Percentiles rank a stretch among this genome's conserved stretches.
Evolutionary conservation across 2,113 vertebrate genomes (phyloP).

Genomic region (Oophaga pumilio): DNA sequence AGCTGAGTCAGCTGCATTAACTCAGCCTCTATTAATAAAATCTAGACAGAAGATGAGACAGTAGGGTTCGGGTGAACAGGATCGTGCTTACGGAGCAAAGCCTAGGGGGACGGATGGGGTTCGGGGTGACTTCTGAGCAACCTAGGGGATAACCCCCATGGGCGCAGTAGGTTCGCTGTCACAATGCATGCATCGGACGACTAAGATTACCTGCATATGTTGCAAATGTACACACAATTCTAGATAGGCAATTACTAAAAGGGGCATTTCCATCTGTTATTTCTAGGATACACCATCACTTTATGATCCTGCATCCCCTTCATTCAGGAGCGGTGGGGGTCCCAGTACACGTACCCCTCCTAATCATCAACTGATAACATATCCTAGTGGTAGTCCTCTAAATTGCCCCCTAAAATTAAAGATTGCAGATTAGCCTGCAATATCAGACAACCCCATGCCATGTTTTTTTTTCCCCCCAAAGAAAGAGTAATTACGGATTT

Average conservation of each 20-base stretch:
- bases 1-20: slow-evolving; percentile 98
- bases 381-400: too few species aligned
- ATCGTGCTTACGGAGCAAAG: not conserved
- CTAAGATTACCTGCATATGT: not conserved
- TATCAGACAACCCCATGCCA: too few species aligned
- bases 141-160: not conserved
- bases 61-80: slow-evolving; percentile 59
- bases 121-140: not conserved
- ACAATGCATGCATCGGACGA: slow-evolving; percentile 6
- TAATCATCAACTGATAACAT: too few species aligned
- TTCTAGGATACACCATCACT: too few species aligned
- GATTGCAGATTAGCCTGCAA: too few species aligned
- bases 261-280: not conserved
- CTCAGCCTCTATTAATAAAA: slow-evolving; percentile 96
- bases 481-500: too few species aligned
- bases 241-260: not conserved
- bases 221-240: not conserved
- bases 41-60: slow-evolving; percentile 91
- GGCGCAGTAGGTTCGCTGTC: not conserved
- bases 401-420: too few species aligned
- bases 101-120: not conserved
- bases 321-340: too few species aligned
- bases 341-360: too few species aligned
- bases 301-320: too few species aligned
- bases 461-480: too few species aligned